phyloP scores from a whole-genome alignment of 2,888 invertebrate genomes.

The Plagiodera versicolora region DNA sequence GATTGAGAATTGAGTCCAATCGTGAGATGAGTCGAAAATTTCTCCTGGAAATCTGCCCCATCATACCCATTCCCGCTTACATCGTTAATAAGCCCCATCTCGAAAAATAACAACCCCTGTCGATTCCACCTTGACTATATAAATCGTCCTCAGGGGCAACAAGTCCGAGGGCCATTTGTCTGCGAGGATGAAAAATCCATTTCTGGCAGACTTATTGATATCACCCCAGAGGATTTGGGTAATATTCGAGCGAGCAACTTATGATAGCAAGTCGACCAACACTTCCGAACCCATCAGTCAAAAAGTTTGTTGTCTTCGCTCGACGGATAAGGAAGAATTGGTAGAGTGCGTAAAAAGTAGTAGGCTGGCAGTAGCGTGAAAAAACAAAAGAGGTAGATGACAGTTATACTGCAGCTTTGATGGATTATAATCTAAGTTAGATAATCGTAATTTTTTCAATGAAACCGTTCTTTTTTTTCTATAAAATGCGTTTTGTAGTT shows the following conservation, averaged over 20 bases:
- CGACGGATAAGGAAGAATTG: background rate
- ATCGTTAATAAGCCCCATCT: background rate
- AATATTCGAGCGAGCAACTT: constrained; percentile 51
- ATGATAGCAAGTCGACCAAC: constrained; percentile 47
- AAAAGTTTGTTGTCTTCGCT: constrained; percentile 35
- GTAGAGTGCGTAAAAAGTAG: background rate
- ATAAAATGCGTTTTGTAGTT: too few relatives aligned
- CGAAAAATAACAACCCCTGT: constrained; percentile 13
- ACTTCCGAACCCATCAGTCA: constrained; percentile 54
- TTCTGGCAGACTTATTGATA: constrained; percentile 58
- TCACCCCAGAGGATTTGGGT: constrained; percentile 50
- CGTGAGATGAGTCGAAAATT: too few relatives aligned
- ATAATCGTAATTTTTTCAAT: too few relatives aligned
- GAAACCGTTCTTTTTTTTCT: too few relatives aligned
- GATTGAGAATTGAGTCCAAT: too few relatives aligned
- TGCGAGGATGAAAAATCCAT: constrained; percentile 57
- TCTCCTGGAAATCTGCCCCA: background rate
- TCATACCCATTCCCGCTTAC: background rate
- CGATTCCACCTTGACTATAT: constrained; percentile 26
- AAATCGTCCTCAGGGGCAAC: constrained; percentile 44
- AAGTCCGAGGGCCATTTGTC: constrained; percentile 54
- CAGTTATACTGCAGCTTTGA: too few relatives aligned
- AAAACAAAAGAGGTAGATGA: too few relatives aligned
- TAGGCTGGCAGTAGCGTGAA: too few relatives aligned
- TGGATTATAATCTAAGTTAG: too few relatives aligned